Evolutionary conservation across 2,797 vertebrate genomes (phyloP).

Genomic region (Centropyge bicolor): DNA sequence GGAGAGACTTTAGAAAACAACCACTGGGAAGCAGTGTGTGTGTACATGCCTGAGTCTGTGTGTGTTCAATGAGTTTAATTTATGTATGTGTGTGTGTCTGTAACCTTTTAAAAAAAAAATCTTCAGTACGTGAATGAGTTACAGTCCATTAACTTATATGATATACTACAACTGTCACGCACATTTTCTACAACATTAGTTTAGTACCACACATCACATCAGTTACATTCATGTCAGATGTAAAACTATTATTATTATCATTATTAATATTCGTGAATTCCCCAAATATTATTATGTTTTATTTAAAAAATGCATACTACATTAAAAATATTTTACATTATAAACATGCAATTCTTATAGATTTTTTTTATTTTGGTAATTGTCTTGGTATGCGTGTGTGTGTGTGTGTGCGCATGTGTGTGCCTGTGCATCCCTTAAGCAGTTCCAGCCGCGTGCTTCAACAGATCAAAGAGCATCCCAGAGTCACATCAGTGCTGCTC

Average conservation of each 20-base stretch:
- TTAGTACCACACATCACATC: background rate
- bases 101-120: background rate
- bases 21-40: background rate
- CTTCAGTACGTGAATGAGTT: background rate
- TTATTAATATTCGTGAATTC: background rate
- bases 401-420: background rate
- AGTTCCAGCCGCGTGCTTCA: slow-evolving; percentile 38
- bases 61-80: background rate
- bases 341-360: background rate
- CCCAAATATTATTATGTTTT: background rate
- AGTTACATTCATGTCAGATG: background rate
- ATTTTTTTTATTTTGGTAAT: background rate
- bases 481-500: slow-evolving; percentile 64
- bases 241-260: background rate
- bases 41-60: background rate
- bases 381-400: background rate
- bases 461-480: slow-evolving; percentile 66
- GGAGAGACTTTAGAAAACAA: background rate
- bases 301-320: background rate
- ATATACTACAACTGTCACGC: background rate
- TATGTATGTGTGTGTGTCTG: background rate
- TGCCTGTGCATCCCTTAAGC: slow-evolving; percentile 35
- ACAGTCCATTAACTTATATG: background rate
- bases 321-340: slow-evolving; percentile 3
- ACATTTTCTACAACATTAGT: background rate